These are phyloP conservation scores for Petrocephalus microphthalmus DNA, from an alignment of 2,113 vertebrate species.

Conservation along the genomic window DNA sequence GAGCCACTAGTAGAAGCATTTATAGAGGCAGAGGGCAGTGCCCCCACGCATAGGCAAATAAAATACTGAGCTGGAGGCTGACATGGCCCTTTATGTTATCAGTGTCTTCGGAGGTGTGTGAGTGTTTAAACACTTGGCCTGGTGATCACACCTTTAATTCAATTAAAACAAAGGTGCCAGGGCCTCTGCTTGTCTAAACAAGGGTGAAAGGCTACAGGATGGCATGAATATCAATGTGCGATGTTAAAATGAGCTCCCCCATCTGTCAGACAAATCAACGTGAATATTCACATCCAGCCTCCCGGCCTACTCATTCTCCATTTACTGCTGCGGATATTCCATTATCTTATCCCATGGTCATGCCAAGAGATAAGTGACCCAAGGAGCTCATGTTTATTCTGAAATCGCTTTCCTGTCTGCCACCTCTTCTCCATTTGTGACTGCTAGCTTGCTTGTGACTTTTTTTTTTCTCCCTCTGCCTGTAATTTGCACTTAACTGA, in stretches of 20 bases:
- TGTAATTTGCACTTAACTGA: constrained; percentile 7
- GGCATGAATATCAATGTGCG: not conserved
- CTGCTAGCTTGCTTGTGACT: no score
- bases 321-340: constrained; percentile 63
- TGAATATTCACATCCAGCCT: constrained; percentile 65
- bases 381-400: constrained; percentile 26
- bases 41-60: not conserved
- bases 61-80: not conserved
- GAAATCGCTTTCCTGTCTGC: constrained; percentile 25
- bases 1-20: not conserved
- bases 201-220: constrained; percentile 23
- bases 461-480: not conserved
- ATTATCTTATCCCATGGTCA: constrained; percentile 52
- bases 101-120: constrained; percentile 43
- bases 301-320: constrained; percentile 56
- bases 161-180: constrained; percentile 62
- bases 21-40: not conserved
- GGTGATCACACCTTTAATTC: constrained; percentile 66
- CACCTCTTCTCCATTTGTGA: not conserved
- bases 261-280: constrained; percentile 64
- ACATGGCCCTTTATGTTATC: not conserved
- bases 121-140: constrained; percentile 56
- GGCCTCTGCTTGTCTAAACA: constrained; percentile 59
- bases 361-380: constrained; percentile 39
- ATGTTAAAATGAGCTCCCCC: constrained; percentile 41